Evolutionary conservation across 2,113 vertebrate genomes (phyloP).

Genomic region (Lepidothrix coronata): DNA sequence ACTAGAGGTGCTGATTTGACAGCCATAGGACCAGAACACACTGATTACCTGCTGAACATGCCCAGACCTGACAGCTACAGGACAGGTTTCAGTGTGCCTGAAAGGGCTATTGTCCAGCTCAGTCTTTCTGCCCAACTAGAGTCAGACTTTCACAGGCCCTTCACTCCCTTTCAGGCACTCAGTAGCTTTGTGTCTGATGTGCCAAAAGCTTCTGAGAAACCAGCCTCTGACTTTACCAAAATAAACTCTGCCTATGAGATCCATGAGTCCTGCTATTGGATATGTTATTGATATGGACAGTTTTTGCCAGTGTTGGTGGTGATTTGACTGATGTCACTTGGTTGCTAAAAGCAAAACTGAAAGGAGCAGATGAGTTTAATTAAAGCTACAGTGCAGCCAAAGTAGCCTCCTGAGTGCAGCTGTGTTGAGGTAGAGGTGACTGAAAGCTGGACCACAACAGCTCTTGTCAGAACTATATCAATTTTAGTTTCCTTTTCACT

Average conservation of each 20-base stretch:
- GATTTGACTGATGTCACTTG: neutral
- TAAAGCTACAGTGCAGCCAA: neutral
- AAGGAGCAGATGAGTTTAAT: neutral
- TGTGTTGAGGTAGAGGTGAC: neutral
- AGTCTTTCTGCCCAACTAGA: neutral
- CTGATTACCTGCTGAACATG: neutral
- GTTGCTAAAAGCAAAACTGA: neutral
- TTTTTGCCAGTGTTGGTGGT: neutral
- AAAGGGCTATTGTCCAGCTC: neutral
- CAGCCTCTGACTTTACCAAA: neutral
- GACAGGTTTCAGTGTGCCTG: neutral
- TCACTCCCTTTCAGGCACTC: neutral
- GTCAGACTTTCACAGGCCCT: neutral
- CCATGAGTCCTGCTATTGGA: rapidly evolving
- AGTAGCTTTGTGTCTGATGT: neutral
- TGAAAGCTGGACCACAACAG: neutral
- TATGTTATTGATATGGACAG: rapidly evolving
- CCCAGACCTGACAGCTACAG: neutral
- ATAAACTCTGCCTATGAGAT: neutral
- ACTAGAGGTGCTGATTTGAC: neutral
- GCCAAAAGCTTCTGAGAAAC: neutral
- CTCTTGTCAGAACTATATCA: neutral
- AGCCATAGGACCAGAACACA: neutral
- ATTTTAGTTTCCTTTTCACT: neutral
- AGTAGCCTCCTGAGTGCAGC: neutral